Conservation (phyloP, 2,113 vertebrate species). For the Pseudorasbora parva region DNA sequence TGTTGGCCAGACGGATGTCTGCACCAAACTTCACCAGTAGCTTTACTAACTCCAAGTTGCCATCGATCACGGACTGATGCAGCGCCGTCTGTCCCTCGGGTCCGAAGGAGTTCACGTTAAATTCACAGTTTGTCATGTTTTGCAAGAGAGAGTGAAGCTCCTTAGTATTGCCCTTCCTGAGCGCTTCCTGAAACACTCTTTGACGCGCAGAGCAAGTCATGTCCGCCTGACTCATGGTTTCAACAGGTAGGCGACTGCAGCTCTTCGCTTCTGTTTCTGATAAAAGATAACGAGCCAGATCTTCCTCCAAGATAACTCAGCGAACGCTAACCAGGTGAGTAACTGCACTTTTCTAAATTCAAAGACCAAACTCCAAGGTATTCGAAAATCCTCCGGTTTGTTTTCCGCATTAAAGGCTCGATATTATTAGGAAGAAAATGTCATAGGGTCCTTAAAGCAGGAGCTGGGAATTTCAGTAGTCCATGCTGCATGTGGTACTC, state of each 20-base stretch:
- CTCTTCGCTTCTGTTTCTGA: slow-evolving; percentile 3
- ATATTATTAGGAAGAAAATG: neutral
- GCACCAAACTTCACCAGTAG: slow-evolving; percentile 88
- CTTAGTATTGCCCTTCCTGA: slow-evolving; percentile 83
- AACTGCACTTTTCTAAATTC: neutral
- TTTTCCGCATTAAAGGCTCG: neutral
- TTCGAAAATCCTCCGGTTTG: neutral
- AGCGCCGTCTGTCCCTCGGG: slow-evolving; percentile 88
- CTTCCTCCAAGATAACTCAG: neutral
- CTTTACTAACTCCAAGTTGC: slow-evolving; percentile 88
- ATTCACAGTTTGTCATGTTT: slow-evolving; percentile 84
- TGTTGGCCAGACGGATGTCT: slow-evolving; percentile 85
- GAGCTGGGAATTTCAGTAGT: slow-evolving; percentile 31
- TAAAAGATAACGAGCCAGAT: neutral
- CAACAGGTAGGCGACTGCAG: slow-evolving; percentile 42
- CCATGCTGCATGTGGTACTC: slow-evolving; percentile 28
- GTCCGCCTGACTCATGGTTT: slow-evolving; percentile 66
- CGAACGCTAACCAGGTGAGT: neutral
- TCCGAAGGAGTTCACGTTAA: slow-evolving; percentile 88
- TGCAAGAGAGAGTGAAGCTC: slow-evolving; percentile 85
- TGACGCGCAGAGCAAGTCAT: slow-evolving; percentile 80
- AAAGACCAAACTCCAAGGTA: neutral
- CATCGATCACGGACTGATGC: slow-evolving; percentile 87
- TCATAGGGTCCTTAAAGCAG: neutral
- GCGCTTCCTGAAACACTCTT: slow-evolving; percentile 86